Evolutionary conservation across 2,888 invertebrate species (phyloP).

Genomic region (Venusia cambrica): DNA sequence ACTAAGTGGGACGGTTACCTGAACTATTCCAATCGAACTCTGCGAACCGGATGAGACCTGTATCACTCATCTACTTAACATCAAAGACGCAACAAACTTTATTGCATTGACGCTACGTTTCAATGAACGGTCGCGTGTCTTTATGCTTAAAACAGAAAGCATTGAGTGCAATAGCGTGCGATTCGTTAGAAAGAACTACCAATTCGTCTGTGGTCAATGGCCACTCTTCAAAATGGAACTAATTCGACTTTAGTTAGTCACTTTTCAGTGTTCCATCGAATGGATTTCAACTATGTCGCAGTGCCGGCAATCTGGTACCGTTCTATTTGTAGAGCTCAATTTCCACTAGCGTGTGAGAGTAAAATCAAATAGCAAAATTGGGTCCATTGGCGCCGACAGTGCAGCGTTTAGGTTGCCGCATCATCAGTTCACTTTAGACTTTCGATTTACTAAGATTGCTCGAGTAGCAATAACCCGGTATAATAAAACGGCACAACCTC

Average conservation of each 20-base stretch:
- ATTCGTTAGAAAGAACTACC: not conserved
- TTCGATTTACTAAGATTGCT: too few species aligned
- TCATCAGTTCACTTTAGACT: constrained; percentile 11
- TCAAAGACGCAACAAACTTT: not conserved
- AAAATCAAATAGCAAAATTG: constrained; percentile 18
- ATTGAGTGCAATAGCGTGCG: not conserved
- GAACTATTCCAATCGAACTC: constrained; percentile 20
- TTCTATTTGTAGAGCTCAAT: constrained; percentile 16
- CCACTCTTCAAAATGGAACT: constrained; percentile 11
- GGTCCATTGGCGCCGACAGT: constrained; percentile 10
- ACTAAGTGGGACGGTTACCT: constrained; percentile 17
- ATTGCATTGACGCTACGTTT: too few species aligned
- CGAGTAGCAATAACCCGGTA: too few species aligned
- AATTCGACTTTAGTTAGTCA: constrained; percentile 25
- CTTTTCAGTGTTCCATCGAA: constrained; percentile 16
- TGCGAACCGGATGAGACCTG: constrained; percentile 6
- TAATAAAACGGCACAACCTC: too few species aligned
- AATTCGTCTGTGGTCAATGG: constrained; percentile 3
- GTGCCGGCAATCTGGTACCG: constrained; percentile 18
- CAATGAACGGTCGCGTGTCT: too few species aligned
- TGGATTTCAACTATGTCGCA: constrained; percentile 16
- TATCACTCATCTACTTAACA: not conserved
- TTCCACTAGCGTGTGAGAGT: constrained; percentile 14
- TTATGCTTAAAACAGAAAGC: not conserved
- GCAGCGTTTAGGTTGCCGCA: constrained; percentile 11